Evolutionary conservation across 2,888 invertebrate species (phyloP).

Genomic region (Limnephilus rhombicus): DNA sequence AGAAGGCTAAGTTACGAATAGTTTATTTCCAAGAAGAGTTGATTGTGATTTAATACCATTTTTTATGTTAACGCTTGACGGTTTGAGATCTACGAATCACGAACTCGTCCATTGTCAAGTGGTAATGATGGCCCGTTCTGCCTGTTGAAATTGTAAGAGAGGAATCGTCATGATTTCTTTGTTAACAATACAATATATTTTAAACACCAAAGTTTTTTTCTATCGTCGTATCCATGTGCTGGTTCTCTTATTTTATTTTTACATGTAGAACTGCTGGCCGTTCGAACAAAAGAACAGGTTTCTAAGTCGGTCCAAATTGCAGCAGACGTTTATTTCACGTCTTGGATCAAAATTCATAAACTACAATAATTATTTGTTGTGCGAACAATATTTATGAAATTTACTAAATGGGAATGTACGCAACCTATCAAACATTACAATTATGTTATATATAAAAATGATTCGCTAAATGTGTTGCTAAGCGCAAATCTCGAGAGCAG

Average conservation of each 20-base stretch:
- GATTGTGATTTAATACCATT: background rate
- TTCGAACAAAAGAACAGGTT: background rate
- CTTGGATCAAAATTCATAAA: background rate
- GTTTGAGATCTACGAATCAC: background rate
- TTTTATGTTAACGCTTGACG: background rate
- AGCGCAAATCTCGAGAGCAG: too few relatives aligned
- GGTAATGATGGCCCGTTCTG: slow-evolving; percentile 1
- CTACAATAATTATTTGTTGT: background rate
- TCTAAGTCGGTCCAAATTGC: background rate
- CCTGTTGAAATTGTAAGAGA: background rate
- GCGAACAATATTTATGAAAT: background rate
- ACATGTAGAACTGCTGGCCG: background rate
- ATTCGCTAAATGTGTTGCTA: too few relatives aligned
- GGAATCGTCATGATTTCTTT: background rate
- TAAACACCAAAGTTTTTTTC: background rate
- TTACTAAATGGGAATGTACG: too few relatives aligned
- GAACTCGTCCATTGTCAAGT: background rate
- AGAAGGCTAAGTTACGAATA: background rate
- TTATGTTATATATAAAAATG: too few relatives aligned
- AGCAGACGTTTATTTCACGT: background rate
- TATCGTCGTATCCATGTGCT: background rate
- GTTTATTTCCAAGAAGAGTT: background rate
- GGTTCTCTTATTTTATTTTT: background rate
- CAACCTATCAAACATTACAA: too few relatives aligned
- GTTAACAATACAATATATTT: background rate